Percentiles rank a stretch among this genome's conserved stretches.
These are phyloP conservation scores for Sycophila sp. DNA, from an alignment of 1,140 invertebrate genomes.

Conservation along the genomic window DNA sequence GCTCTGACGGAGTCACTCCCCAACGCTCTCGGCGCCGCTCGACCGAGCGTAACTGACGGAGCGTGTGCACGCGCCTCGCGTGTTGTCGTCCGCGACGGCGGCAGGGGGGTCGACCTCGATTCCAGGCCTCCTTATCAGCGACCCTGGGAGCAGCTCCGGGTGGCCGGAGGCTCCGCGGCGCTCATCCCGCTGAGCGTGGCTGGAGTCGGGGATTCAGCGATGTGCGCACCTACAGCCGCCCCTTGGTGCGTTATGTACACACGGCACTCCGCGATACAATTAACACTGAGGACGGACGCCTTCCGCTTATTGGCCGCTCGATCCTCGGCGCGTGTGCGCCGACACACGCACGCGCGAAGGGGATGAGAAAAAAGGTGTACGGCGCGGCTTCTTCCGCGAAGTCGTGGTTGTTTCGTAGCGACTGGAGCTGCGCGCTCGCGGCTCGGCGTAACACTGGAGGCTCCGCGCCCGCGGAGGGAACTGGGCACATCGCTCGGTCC, in stretches of 20 bases:
- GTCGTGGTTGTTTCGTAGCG: no score
- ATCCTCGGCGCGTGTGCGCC: not conserved
- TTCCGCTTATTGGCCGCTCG: slow-evolving; percentile 6
- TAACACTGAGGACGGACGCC: not conserved
- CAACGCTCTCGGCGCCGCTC: not conserved
- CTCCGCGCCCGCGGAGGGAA: no score
- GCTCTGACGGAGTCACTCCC: not conserved
- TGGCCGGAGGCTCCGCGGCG: no score
- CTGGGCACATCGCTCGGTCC: no score
- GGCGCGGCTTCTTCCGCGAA: no score
- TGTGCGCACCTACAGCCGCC: not conserved
- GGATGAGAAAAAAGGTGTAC: not conserved
- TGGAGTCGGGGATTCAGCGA: not conserved
- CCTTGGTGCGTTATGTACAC: not conserved
- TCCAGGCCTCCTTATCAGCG: not conserved
- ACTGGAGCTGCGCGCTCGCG: no score
- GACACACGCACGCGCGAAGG: not conserved
- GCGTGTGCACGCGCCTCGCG: no score
- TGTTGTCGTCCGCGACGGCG: not conserved
- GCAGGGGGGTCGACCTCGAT: not conserved
- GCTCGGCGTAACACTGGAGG: no score
- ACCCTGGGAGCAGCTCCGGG: no score
- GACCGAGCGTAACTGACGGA: not conserved
- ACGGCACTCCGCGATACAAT: not conserved
- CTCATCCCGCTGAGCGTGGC: not conserved